A percentile compares a stretch with the other conserved stretches of the same genome.
These are phyloP conservation scores for Listrodromus nycthemerus DNA, from an alignment of 2,888 invertebrate species.

Conservation along the genomic window DNA sequence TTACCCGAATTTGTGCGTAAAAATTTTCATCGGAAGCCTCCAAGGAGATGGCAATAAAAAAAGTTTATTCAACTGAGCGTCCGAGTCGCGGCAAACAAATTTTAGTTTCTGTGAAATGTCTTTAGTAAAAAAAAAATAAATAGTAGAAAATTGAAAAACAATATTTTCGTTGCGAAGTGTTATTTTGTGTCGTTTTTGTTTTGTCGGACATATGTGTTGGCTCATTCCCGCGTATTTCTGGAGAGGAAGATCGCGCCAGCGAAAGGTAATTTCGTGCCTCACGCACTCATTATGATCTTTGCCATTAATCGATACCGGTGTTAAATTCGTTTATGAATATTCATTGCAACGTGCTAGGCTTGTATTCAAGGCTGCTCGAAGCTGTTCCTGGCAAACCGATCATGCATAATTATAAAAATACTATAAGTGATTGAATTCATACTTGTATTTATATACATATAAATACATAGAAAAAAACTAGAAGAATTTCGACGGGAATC, in stretches of 20 bases:
- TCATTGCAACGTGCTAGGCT: background rate
- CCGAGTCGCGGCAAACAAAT: background rate
- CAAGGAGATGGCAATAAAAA: background rate
- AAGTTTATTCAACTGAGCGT: background rate
- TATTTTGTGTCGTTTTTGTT: background rate
- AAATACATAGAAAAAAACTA: constrained; percentile 20
- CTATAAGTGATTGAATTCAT: constrained; percentile 2
- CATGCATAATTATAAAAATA: constrained; percentile 51
- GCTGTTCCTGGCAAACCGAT: constrained; percentile 19
- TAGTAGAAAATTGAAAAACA: background rate
- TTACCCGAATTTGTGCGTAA: constrained; percentile 11
- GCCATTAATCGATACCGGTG: background rate
- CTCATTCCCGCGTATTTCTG: constrained; percentile 48
- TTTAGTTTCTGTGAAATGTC: background rate
- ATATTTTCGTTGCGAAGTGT: background rate
- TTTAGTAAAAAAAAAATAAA: background rate
- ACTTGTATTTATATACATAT: too few relatives aligned
- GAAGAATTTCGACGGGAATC: constrained; percentile 65
- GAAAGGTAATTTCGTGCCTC: constrained; percentile 57
- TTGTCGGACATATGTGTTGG: constrained; percentile 52
- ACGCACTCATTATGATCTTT: background rate
- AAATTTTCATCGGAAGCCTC: background rate
- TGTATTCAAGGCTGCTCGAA: background rate
- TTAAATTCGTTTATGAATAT: constrained; percentile 38
- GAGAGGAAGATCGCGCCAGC: constrained; percentile 34